Evolutionary conservation across 2,113 vertebrate species (phyloP).

Genomic region (Micronisus gabar): DNA sequence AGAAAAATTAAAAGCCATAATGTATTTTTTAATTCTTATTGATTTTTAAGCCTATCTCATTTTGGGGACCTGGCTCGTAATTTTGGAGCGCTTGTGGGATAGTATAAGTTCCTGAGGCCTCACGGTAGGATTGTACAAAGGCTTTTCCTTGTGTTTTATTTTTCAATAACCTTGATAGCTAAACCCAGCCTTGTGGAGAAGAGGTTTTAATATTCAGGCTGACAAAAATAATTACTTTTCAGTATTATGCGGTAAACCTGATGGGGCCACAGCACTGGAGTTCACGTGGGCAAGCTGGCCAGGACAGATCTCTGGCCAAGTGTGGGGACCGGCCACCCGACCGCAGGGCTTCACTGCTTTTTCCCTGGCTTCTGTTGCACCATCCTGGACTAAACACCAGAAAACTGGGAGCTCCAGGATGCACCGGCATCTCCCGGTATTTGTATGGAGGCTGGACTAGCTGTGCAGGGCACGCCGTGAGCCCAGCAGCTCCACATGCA

Average conservation of each 20-base stretch:
- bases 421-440: background rate
- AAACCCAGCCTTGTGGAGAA: background rate
- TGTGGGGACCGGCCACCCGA: rapidly evolving
- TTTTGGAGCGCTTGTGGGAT: background rate
- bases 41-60: constrained; percentile 61
- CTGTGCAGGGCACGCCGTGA: background rate
- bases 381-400: background rate
- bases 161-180: constrained; percentile 40
- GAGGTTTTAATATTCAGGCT: constrained; percentile 9
- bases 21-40: constrained; percentile 58
- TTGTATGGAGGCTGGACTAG: rapidly evolving
- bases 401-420: background rate
- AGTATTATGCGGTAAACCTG: background rate
- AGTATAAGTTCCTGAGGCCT: background rate
- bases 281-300: background rate
- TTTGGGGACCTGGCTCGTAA: constrained; percentile 5
- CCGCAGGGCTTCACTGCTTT: background rate
- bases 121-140: background rate
- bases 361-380: background rate
- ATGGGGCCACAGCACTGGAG: background rate
- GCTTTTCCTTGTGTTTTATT: constrained; percentile 29
- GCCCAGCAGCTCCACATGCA: constrained; percentile 4
- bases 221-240: constrained; percentile 17
- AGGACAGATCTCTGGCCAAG: background rate
- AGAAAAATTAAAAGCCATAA: constrained; percentile 60